These are phyloP conservation scores for Siniperca knerii DNA, from an alignment of 2,113 vertebrate species.

Conservation along the genomic window DNA sequence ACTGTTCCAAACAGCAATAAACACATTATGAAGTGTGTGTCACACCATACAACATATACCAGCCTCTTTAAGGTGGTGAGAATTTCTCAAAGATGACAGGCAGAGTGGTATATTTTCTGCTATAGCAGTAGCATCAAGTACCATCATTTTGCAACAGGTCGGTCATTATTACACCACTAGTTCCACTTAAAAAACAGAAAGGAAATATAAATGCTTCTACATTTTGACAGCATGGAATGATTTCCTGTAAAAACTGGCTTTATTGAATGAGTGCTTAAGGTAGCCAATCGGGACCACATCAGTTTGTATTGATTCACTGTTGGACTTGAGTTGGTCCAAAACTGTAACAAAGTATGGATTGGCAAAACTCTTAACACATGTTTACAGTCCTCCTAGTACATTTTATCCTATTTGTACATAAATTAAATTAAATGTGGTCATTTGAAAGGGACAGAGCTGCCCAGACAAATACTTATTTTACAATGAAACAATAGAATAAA, in stretches of 20 bases:
- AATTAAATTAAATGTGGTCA: neutral
- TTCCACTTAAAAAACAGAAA: neutral
- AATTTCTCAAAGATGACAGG: neutral
- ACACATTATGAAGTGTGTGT: neutral
- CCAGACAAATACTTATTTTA: too few species aligned
- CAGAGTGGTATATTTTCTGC: neutral
- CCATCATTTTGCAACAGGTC: neutral
- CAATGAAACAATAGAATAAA: neutral
- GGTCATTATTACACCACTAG: neutral
- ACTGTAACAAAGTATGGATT: neutral
- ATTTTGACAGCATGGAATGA: neutral
- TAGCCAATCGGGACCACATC: neutral
- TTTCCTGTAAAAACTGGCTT: neutral
- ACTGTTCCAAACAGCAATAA: neutral
- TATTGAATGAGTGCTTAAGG: neutral
- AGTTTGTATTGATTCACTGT: neutral
- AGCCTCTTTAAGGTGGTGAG: neutral
- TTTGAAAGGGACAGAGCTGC: neutral
- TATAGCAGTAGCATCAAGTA: neutral
- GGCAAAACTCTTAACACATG: neutral
- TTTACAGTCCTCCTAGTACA: neutral
- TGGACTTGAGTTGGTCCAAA: neutral
- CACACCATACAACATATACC: neutral
- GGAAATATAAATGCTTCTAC: neutral
- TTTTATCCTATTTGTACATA: neutral